phyloP scores from a whole-genome alignment of 2,888 invertebrate genomes.

The Calliphora vomitoria region DNA sequence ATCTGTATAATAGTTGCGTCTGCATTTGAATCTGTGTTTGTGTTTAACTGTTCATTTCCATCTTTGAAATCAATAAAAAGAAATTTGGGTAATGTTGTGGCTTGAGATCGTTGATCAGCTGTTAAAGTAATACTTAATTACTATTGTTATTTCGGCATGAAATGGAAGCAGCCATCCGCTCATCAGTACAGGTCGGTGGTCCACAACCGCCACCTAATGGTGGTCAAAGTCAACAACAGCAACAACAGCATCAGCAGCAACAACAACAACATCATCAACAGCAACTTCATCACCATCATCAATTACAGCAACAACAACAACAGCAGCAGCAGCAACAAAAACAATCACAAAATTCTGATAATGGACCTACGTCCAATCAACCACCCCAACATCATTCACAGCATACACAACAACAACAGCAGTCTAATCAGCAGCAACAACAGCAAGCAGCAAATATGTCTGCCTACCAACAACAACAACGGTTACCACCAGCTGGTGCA shows the following conservation, averaged over 20 bases:
- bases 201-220: constrained; percentile 83
- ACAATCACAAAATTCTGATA: constrained; percentile 72
- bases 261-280: constrained; percentile 76
- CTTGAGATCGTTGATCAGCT: constrained; percentile 44
- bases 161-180: constrained; percentile 85
- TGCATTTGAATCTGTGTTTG: too few relatives aligned
- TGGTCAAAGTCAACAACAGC: constrained; percentile 81
- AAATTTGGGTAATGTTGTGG: constrained; percentile 14
- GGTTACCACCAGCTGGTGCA: constrained; percentile 83
- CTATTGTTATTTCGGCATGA: constrained; percentile 84
- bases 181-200: constrained; percentile 85
- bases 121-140: constrained; percentile 64
- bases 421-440: constrained; percentile 77
- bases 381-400: constrained; percentile 76
- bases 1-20: too few relatives aligned
- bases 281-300: constrained; percentile 69
- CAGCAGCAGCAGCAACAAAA: constrained; percentile 75
- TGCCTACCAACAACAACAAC: constrained; percentile 84
- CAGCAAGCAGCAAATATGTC: constrained; percentile 81
- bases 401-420: constrained; percentile 78
- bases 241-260: constrained; percentile 77
- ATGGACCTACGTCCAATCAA: constrained; percentile 76
- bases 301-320: constrained; percentile 73
- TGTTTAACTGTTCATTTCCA: too few relatives aligned
- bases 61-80: not conserved